These are phyloP conservation scores for Tenodera sinensis DNA, from an alignment of 2,888 invertebrate genomes.

Conservation along the genomic window DNA sequence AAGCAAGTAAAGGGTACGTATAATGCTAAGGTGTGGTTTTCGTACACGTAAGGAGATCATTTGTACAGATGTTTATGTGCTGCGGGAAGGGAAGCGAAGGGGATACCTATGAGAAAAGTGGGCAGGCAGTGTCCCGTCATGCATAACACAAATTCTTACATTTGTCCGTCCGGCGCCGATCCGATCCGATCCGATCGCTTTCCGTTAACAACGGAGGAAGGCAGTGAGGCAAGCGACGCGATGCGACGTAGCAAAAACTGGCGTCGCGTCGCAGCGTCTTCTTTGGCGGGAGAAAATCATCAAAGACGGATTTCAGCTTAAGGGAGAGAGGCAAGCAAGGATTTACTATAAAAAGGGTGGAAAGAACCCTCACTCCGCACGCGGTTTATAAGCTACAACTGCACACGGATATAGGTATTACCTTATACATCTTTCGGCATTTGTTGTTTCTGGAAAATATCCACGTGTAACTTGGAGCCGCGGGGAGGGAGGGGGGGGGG, in stretches of 20 bases:
- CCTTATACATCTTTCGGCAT: not conserved
- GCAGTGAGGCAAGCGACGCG: not conserved
- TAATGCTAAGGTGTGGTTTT: too few species aligned
- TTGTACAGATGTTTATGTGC: too few species aligned
- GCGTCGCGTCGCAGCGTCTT: not conserved
- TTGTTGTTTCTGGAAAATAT: not conserved
- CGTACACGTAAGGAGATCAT: too few species aligned
- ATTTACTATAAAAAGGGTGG: slow-evolving; percentile 7
- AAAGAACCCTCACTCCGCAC: not conserved
- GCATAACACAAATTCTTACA: too few species aligned
- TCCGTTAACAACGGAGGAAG: not conserved
- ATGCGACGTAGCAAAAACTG: not conserved
- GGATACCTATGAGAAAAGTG: too few species aligned
- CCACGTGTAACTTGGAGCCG: not conserved
- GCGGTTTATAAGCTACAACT: not conserved
- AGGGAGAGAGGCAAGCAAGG: slow-evolving; percentile 15
- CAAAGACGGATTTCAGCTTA: slow-evolving; percentile 28
- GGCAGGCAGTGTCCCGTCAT: too few species aligned
- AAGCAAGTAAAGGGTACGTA: too few species aligned
- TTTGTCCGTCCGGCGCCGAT: too few species aligned
- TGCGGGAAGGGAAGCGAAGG: too few species aligned
- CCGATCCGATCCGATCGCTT: too few species aligned
- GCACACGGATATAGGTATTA: not conserved
- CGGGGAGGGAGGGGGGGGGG: not conserved
- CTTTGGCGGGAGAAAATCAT: slow-evolving; percentile 14